A percentile compares a stretch with the other conserved stretches of the same genome.
These are phyloP conservation scores for Electrona antarctica DNA, from an alignment of 2,113 vertebrate genomes.

Conservation along the genomic window DNA sequence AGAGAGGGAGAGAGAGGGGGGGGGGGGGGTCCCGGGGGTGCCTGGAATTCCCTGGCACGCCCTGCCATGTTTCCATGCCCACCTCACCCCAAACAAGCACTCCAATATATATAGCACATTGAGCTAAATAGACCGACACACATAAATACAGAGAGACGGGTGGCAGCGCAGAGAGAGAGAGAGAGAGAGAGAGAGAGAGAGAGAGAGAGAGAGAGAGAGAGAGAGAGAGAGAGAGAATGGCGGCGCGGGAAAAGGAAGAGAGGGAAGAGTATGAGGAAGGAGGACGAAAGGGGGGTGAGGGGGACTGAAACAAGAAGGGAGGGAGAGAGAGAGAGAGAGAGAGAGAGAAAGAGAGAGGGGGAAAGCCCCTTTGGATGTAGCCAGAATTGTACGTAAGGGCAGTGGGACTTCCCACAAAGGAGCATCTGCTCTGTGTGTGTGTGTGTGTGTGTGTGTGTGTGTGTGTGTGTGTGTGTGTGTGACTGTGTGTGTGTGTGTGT, in stretches of 20 bases:
- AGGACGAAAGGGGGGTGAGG: not conserved
- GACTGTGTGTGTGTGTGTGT: conserved; percentile 5
- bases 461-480: not conserved
- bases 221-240: not conserved
- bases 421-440: conserved; percentile 50
- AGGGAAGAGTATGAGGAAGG: too few relatives aligned
- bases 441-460: not conserved
- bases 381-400: conserved; percentile 42
- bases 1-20: not conserved
- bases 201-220: too few relatives aligned
- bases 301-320: not conserved
- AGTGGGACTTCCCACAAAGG: conserved; percentile 17
- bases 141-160: conserved; percentile 1
- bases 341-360: not conserved
- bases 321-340: not conserved
- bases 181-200: too few relatives aligned
- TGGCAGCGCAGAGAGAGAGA: not conserved
- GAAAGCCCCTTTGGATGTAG: conserved; percentile 53
- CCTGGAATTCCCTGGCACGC: conserved; percentile 31
- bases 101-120: not conserved
- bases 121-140: conserved; percentile 6
- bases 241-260: too few relatives aligned
- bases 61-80: conserved; percentile 42
- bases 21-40: conserved; percentile 31
- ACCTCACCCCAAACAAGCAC: conserved; percentile 39